Base-by-base conservation (phyloP, 2,797 vertebrate genomes). In the Epinephelus malabaricus region DNA sequence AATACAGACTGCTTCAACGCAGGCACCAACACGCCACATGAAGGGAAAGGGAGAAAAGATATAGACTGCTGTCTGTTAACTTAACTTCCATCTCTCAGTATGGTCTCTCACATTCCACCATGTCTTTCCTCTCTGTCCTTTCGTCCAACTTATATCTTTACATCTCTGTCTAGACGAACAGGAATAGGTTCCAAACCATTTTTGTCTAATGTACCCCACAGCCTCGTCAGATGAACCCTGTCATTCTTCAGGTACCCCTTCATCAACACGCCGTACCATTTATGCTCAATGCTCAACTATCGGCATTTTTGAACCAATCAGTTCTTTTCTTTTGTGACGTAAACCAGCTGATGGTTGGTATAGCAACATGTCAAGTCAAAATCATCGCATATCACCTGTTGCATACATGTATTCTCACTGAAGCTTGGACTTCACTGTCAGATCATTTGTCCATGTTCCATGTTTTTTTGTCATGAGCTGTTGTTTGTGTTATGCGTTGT, bases 1-100 rank as follows among this genome's bases (percentile, higher is more conserved):
- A 88, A 81, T 17, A 66, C 70, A 63, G 63, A 88, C 45, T 77
- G 81, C 60, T 79, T 79, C 69, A 74, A 10, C 77, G 75, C 80
- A 76, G 47, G 73, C 69, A 75, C 64, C 76, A 78, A 81, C 46
- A 79, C 65, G 75, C 71, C 58, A 56, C 63, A 65, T 38, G 51
- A 67, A 14, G 40, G 47, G 63, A 49, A 30, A 45, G 27, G 63
- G 43, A 66, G n/a, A 56, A 23, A 47, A 12, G 18, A 70, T 18
- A 30, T 13, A 47, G 50, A 8, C 25, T 8, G 61, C 11, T 27
- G 27, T 51, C 40, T 61, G 51, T 68, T 38, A 50, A 54, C 56
- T 21, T 45, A 17, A 50, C 61, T 6, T 54, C 34, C 23, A 21
- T 66, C 50, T 72, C 59, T 45, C 27, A 34, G 58, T 69, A 51